Conservation (phyloP, 2,797 vertebrate species). For the Scolopax bukidnonensis region DNA sequence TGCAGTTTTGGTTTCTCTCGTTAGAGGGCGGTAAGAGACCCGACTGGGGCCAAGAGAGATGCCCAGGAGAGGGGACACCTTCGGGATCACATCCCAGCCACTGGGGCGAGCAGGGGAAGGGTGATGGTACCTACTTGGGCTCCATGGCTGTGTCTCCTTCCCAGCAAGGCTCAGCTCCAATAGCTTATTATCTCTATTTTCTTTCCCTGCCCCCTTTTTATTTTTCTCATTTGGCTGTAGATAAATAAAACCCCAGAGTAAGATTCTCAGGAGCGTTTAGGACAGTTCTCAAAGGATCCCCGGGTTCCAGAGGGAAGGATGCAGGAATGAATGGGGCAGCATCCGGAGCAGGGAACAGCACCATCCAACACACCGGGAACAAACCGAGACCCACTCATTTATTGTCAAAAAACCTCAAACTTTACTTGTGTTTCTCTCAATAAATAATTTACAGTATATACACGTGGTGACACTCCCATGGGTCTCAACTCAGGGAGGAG, state of each 20-base stretch:
- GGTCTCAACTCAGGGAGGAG: constrained; percentile 77
- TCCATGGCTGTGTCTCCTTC: not conserved
- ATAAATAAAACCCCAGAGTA: not conserved
- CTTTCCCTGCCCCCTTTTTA: not conserved
- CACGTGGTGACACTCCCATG: constrained; percentile 80
- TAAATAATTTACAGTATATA: constrained; percentile 99
- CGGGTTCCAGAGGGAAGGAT: not conserved
- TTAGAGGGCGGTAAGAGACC: constrained; percentile 40
- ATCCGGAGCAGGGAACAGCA: rapidly evolving
- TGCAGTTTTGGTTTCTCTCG: not conserved
- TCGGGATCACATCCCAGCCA: rapidly evolving
- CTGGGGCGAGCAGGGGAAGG: not conserved
- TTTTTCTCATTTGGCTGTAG: not conserved
- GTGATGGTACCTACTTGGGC: rapidly evolving
- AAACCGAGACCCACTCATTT: constrained; percentile 2
- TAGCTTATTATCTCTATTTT: rapidly evolving
- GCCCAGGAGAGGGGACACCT: not conserved
- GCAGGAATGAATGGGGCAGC: not conserved
- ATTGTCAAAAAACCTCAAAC: constrained; percentile 59
- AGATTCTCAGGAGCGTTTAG: not conserved
- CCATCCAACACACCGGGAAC: not conserved
- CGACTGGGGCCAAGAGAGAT: not conserved
- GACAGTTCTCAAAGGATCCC: not conserved
- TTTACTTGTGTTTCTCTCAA: constrained; percentile 87
- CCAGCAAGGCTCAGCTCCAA: rapidly evolving